A percentile compares a stretch with the other conserved stretches of the same genome.
phyloP scores from a whole-genome alignment of 2,888 invertebrate species.

The Acleris holmiana region DNA sequence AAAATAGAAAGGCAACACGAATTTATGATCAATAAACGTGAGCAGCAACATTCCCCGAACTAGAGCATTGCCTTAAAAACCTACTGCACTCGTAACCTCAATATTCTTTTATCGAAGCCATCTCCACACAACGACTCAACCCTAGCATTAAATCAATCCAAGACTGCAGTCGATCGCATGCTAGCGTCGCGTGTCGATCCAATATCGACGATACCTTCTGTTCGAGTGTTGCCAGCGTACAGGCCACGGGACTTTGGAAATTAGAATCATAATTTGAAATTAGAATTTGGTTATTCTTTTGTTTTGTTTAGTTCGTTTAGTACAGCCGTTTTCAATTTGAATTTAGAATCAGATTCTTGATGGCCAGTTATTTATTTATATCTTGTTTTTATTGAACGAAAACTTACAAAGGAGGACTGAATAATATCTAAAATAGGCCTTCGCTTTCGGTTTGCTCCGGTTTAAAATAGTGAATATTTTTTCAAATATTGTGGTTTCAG shows the following conservation, averaged over 20 bases:
- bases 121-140: constrained; percentile 35
- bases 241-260: constrained; percentile 18
- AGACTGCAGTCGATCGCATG: constrained; percentile 54
- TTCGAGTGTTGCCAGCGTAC: constrained; percentile 26
- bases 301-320: neutral
- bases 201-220: constrained; percentile 43
- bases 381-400: no score
- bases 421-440: no score
- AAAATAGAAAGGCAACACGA: no score
- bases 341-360: neutral
- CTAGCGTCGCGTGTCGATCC: constrained; percentile 52
- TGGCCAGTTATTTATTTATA: no score
- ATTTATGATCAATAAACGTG: no score
- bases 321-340: no score
- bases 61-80: neutral
- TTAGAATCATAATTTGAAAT: neutral
- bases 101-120: constrained; percentile 23
- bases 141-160: constrained; percentile 57
- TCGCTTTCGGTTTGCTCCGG: no score
- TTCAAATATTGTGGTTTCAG: no score
- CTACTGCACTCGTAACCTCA: neutral
- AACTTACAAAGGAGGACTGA: no score
- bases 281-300: neutral
- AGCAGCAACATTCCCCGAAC: no score
- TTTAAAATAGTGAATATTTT: no score